Base-by-base conservation (phyloP, 2,797 vertebrate genomes). In the Malacoctenus gilli region DNA sequence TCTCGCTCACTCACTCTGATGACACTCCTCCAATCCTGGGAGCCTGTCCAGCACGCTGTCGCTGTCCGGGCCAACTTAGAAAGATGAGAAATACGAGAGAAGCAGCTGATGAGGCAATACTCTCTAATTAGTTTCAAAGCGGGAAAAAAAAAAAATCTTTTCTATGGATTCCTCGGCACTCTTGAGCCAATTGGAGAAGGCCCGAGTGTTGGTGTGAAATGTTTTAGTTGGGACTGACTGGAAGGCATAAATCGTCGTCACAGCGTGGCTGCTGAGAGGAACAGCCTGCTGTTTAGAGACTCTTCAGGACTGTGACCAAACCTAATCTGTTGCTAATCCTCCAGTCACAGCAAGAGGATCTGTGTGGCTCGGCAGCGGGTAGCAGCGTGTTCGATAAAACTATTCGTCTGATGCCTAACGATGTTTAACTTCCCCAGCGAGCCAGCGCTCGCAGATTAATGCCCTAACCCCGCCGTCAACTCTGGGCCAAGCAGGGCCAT, bases 71-170 rank as follows among this genome's bases (percentile, higher is more conserved):
- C 60, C 77, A 41, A 51, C 8, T 44, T 58, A 48, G 72, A 59
- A 64, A 62, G 72, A 88, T 82, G 80, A 80, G 71, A 76, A 79
- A 82, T 74, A 52, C 10, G 22, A 71, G 54, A 51, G 81, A 90
- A 89, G 23, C 14, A 79, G 87, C 87, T 88, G 87, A 89, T 77
- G 75, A 82, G 63, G 79, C 86, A 80, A 75, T 76, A 79, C 46
- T 59, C 57, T 42, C 64, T 77, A 80, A 87, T 77, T 75, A 84
- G 72, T 59, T 80, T 75, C 65, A 59, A 82, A 72, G 67, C n/a
- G n/a, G n/a, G n/a, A n/a, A n/a, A n/a, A n/a, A n/a, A 23, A 13
- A 68, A 64, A 13, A 68, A 65, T 70, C 53, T 66, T 72, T 81
- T 63, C 38, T 43, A 80, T 77, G 59, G 65, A 84, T 84, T 80